Evolutionary conservation across 92 coral and sea anemone species (phyloP).

Genomic region (Epizoanthus rinbou): DNA sequence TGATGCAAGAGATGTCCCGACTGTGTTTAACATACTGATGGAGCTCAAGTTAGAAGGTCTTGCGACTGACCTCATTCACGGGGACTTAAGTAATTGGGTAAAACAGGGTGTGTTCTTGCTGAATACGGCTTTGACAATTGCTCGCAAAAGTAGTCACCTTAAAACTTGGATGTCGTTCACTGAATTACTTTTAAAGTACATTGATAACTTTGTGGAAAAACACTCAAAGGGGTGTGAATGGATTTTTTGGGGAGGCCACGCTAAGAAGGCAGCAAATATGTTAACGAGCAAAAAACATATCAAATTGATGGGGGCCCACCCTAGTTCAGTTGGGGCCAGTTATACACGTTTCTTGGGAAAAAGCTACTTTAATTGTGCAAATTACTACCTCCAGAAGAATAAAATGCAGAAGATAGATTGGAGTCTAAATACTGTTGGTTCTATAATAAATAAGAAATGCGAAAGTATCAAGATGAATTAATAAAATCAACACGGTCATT

Average conservation of each 20-base stretch:
- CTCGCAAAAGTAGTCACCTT: background rate
- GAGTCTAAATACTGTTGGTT: background rate
- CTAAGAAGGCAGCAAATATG: background rate
- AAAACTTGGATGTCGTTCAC: background rate
- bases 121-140: conserved; percentile 30
- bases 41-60: conserved; percentile 29
- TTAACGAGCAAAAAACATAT: background rate
- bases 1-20: conserved; percentile 16
- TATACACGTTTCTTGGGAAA: conserved; percentile 14
- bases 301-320: conserved; percentile 21
- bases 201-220: background rate
- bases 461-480: no score
- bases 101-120: conserved; percentile 33
- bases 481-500: no score
- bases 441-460: background rate
- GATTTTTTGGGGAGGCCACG: conserved; percentile 29
- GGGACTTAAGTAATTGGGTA: conserved; percentile 24
- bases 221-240: background rate
- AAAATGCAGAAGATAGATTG: background rate
- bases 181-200: background rate
- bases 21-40: conserved; percentile 31
- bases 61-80: conserved; percentile 7
- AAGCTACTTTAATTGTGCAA: conserved; percentile 38
- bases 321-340: background rate
- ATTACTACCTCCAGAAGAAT: background rate